These are phyloP conservation scores for Platynereis dumerilii DNA, from an alignment of 2,888 invertebrate genomes.

Conservation along the genomic window DNA sequence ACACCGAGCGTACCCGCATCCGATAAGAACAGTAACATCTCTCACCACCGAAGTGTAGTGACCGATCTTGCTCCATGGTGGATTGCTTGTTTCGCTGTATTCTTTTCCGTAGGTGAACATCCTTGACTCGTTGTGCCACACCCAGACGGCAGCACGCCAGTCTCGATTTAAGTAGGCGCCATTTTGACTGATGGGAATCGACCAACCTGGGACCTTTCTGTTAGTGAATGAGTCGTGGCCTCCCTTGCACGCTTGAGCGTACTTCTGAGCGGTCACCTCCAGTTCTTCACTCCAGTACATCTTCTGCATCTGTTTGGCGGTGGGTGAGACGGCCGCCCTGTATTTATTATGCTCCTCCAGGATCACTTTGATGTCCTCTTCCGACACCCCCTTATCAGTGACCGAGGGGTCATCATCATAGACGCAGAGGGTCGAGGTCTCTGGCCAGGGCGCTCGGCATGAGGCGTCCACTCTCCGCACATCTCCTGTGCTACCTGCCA, in stretches of 20 bases:
- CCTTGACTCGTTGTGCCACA: background rate
- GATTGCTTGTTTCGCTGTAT: background rate
- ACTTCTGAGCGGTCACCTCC: conserved; percentile 48
- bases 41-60: conserved; percentile 8
- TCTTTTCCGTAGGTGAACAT: background rate
- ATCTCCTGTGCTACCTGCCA: too few relatives aligned
- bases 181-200: background rate
- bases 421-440: conserved; percentile 42
- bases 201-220: conserved; percentile 43
- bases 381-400: conserved; percentile 40
- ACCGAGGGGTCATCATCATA: conserved; percentile 39
- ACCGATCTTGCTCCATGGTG: conserved; percentile 1
- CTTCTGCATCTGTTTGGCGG: conserved; percentile 44
- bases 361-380: conserved; percentile 38
- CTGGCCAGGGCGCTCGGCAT: too few relatives aligned
- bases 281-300: conserved; percentile 47
- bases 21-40: conserved; percentile 9
- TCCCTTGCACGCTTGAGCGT: conserved; percentile 47
- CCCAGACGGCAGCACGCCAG: background rate
- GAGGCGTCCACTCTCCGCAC: too few relatives aligned
- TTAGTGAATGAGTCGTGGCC: conserved; percentile 42
- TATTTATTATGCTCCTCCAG: conserved; percentile 45
- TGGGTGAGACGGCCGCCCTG: conserved; percentile 40
- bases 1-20: conserved; percentile 21
- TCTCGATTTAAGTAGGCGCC: background rate